Percentiles rank a stretch among this genome's conserved stretches.
These are phyloP conservation scores for Aradus depressus DNA, from an alignment of 2,888 invertebrate genomes.

Conservation along the genomic window DNA sequence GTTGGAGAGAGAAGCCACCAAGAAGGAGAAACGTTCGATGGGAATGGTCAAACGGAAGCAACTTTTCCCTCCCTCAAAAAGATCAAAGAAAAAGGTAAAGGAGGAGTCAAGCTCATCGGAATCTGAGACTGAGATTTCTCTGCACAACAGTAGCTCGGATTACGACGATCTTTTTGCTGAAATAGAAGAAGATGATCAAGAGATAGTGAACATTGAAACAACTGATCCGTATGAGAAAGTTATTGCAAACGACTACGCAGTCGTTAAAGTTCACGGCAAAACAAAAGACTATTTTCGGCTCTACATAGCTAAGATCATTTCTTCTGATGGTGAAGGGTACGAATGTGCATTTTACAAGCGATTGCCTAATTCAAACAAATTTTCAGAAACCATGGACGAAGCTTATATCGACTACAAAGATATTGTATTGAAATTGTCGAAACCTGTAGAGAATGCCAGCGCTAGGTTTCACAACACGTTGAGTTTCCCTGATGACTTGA, in stretches of 20 bases:
- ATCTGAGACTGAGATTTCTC: slow-evolving; percentile 8
- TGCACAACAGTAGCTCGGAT: slow-evolving; percentile 11
- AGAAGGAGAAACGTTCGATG: background rate
- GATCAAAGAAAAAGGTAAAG: background rate
- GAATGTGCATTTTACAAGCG: slow-evolving; percentile 20
- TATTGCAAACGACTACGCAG: slow-evolving; percentile 5
- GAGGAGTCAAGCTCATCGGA: slow-evolving; percentile 10
- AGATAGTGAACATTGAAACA: background rate
- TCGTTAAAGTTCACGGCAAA: slow-evolving; percentile 20
- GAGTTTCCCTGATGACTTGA: too few species aligned
- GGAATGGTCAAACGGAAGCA: background rate
- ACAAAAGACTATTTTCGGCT: slow-evolving; percentile 10
- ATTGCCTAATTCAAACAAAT: slow-evolving; percentile 14
- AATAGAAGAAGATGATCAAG: slow-evolving; percentile 5
- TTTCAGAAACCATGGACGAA: slow-evolving; percentile 21
- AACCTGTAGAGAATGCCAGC: too few species aligned
- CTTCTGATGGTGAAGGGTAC: slow-evolving; percentile 15
- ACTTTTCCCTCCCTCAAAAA: background rate
- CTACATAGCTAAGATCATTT: slow-evolving; percentile 14
- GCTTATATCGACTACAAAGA: slow-evolving; percentile 19
- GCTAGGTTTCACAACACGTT: too few species aligned
- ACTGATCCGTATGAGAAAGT: background rate
- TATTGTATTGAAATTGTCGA: too few species aligned
- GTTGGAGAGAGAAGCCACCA: slow-evolving; percentile 4
- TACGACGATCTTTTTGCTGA: background rate